Evolutionary conservation across 1,140 invertebrate species (phyloP), one percentile per base, ranked within the genome.

Genomic region (Drosophila elegans): DNA sequence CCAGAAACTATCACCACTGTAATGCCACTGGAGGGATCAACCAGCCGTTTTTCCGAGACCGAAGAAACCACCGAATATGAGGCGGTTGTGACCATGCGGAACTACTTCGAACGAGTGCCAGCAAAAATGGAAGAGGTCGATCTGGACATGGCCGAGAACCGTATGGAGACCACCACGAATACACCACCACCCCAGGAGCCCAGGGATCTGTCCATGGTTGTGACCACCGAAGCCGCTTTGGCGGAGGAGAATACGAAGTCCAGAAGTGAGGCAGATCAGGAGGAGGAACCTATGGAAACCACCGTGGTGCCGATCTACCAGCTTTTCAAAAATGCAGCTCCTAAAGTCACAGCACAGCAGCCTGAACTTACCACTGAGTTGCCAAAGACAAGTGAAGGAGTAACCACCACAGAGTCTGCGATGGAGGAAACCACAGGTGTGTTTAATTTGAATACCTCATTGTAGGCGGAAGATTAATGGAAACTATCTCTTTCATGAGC

Each of bases 131-230:
- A 1, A 4, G 56, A 49, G 0, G 36, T 13, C 2, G 55, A 38
- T 10, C 3, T 55, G 44, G 13, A 63, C 39, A 56, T 74, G 57
- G 38, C 49, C 16, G 66, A 71, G 36, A 54, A 73, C 45, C 38
- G 51, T 9, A 56, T 69, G 42, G 44, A 56, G 12, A 71, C 67
- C 7, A 71, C 51, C 12, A 74, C 69, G 3, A 25, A 71, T 10
- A 3, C 21, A 9, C n/a, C 27, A 11, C 5, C 27, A 11, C 5
- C 1, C 3, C 21, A 49, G 29, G 48, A 38, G n/a, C 16, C 10
- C 4, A 12, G 10, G 2, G 49, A 63, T 4, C 11, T 62, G 2
- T 61, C 49, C 9, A 5, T 48, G 48, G 13, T 48, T n/a, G 7
- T 55, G 49, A 55, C 49, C n/a, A 71, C 67, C 10, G 27, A 42